Evolutionary conservation across 2,888 invertebrate genomes (phyloP), one percentile per base, ranked within the genome.

Genomic region (Drosophila engyochracea): DNA sequence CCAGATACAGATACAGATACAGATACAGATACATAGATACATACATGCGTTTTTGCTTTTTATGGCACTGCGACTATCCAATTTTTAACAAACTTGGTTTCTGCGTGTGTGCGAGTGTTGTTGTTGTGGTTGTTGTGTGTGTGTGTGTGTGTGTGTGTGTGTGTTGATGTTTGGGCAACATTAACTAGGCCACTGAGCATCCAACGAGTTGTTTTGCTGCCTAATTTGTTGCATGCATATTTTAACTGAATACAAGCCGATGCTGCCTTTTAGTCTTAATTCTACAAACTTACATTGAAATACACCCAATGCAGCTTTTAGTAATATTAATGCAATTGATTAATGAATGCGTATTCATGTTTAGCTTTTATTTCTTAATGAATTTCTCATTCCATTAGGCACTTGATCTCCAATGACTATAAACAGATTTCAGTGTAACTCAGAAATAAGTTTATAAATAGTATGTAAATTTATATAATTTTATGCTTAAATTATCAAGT

Each of bases 161-260:
- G 33, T 65, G 61, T 54, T 57, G 74, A 55, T 70, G 73, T 85
- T 79, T 83, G 84, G 82, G 76, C 84, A 74, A 75, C 74, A 63
- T 61, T 76, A 85, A 89, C 88, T 87, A 81, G 84, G 84, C 90
- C 84, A 84, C 76, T 83, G 87, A 86, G 74, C 87, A 84, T 89
- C 89, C 78, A 81, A 77, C 55, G 55, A 66, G 64, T 58, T 66
- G 61, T 54, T 74, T 35, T 61, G 63, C 58, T 76, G 78, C 68
- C 76, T 65, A 76, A 81, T 81, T 81, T 63, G 81, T 76, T 68
- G 77, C 70, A 66, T 33, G 66, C 49, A 59, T 59, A 53, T 51
- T 57, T 52, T 59, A 47, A 60, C 51, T 55, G 25, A 35, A 37
- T 47, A 31, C 19, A 39, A 41, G 25, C 47, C 19, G 6, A 31